A percentile compares a stretch with the other conserved stretches of the same genome.
These are phyloP conservation scores for Channa striata DNA, from an alignment of 2,797 vertebrate species.

Conservation along the genomic window DNA sequence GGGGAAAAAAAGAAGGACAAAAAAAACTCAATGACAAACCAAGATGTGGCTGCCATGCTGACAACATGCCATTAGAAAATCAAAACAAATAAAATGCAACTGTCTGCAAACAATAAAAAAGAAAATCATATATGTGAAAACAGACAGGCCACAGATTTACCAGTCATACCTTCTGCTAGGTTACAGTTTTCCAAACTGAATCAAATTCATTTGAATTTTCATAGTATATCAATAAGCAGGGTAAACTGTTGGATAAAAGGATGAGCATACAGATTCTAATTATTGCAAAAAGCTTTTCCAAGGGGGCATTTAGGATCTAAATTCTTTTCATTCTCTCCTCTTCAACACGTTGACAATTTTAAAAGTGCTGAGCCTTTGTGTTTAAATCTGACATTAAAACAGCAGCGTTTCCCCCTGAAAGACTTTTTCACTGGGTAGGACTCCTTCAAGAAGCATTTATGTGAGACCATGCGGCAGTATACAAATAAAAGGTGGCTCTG, in stretches of 20 bases:
- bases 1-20: slow-evolving; percentile 27
- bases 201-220: slow-evolving; percentile 33
- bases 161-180: slow-evolving; percentile 41
- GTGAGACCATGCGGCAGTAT: slow-evolving; percentile 6
- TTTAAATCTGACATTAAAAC: slow-evolving; percentile 34
- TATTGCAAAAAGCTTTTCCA: slow-evolving; percentile 16
- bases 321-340: background rate
- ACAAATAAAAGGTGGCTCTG: slow-evolving; percentile 38
- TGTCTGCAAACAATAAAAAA: slow-evolving; percentile 62
- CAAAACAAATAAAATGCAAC: slow-evolving; percentile 79
- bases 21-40: slow-evolving; percentile 68
- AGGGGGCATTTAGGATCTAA: background rate
- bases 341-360: background rate
- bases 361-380: slow-evolving; percentile 40
- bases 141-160: slow-evolving; percentile 38
- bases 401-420: slow-evolving; percentile 28
- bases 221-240: slow-evolving; percentile 8
- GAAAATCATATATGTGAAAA: slow-evolving; percentile 46
- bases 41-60: slow-evolving; percentile 68
- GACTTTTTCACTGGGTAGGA: slow-evolving; percentile 19
- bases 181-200: slow-evolving; percentile 35
- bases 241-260: slow-evolving; percentile 11
- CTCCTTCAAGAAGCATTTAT: slow-evolving; percentile 29
- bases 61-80: slow-evolving; percentile 69
- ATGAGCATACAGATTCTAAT: slow-evolving; percentile 14